A percentile compares a stretch with the other conserved stretches of the same genome.
Evolutionary conservation across 2,888 invertebrate species (phyloP).

Genomic region (Dendrolimus pini): DNA sequence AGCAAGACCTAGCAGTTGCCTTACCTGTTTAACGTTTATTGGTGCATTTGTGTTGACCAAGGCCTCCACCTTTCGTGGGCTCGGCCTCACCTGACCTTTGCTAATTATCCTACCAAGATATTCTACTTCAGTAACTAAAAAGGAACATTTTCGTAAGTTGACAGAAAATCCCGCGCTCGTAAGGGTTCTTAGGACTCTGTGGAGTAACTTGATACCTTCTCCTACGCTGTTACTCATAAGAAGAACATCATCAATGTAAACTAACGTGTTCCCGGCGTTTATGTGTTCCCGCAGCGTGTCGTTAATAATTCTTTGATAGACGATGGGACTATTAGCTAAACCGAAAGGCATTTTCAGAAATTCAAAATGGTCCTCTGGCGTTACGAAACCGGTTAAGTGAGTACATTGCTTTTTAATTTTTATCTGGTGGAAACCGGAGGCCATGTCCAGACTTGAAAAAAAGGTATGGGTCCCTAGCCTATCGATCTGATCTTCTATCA

Average conservation of each 20-base stretch:
- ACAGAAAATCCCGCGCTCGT: slow-evolving; percentile 17
- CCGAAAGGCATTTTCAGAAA: slow-evolving; percentile 13
- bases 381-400: slow-evolving; percentile 8
- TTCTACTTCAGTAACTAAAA: slow-evolving; percentile 14
- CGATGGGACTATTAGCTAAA: slow-evolving; percentile 10
- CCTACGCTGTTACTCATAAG: background rate
- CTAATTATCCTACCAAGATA: slow-evolving; percentile 17
- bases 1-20: slow-evolving; percentile 9
- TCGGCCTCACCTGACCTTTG: slow-evolving; percentile 20
- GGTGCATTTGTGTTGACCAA: slow-evolving; percentile 14
- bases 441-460: slow-evolving; percentile 18
- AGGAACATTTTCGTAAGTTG: slow-evolving; percentile 13
- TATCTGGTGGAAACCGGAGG: slow-evolving; percentile 14
- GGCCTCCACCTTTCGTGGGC: slow-evolving; percentile 16
- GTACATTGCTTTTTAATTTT: slow-evolving; percentile 8
- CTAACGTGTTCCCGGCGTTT: slow-evolving; percentile 7
- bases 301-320: slow-evolving; percentile 13
- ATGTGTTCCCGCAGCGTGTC: slow-evolving; percentile 3
- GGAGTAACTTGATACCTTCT: slow-evolving; percentile 1
- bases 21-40: slow-evolving; percentile 16
- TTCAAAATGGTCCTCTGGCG: slow-evolving; percentile 5
- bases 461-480: slow-evolving; percentile 12
- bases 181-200: too few species aligned
- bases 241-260: slow-evolving; percentile 12
- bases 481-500: slow-evolving; percentile 17